A percentile compares a stretch with the other conserved stretches of the same genome.
Conservation (phyloP, 2,113 vertebrate genomes). For the Rattus rattus region DNA sequence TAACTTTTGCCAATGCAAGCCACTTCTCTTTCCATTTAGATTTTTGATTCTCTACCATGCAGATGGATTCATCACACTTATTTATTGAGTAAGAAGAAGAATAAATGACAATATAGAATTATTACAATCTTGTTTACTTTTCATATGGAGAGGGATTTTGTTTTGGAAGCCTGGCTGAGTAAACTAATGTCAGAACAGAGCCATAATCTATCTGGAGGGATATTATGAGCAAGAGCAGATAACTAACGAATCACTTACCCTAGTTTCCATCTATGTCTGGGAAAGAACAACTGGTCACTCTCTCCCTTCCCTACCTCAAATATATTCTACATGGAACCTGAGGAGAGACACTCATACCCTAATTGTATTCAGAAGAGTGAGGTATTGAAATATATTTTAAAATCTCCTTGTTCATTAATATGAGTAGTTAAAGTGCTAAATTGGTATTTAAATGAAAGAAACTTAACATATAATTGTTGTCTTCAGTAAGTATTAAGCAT, state of each 20-base stretch:
- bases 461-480: background rate
- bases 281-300: background rate
- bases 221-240: background rate
- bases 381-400: background rate
- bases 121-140: background rate
- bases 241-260: background rate
- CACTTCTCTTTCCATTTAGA: background rate
- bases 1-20: background rate
- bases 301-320: background rate
- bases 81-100: background rate
- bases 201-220: background rate
- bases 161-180: background rate
- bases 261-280: background rate
- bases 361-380: background rate
- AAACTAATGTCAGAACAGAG: background rate
- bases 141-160: background rate
- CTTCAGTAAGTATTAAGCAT: background rate
- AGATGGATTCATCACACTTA: background rate
- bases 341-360: background rate
- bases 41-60: background rate
- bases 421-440: background rate
- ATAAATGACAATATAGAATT: background rate
- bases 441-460: background rate
- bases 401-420: background rate
- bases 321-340: background rate